Evolutionary conservation across 2,113 vertebrate genomes (phyloP).

Genomic region (Damaliscus lunatus): DNA sequence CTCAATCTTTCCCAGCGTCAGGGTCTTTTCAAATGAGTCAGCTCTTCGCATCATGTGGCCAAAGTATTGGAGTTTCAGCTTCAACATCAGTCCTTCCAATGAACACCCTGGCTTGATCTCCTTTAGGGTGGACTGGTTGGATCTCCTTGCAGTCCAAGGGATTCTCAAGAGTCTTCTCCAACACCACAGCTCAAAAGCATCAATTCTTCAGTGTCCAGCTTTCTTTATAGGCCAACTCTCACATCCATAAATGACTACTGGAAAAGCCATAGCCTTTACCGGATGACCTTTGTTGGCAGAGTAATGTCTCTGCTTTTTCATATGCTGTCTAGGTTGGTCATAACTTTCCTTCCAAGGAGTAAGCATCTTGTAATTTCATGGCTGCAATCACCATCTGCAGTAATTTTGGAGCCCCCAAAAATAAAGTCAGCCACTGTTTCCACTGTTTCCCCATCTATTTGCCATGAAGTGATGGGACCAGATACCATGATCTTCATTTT

Average conservation of each 20-base stretch:
- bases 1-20: neutral
- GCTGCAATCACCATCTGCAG: neutral
- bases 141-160: neutral
- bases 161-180: neutral
- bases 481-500: too few relatives aligned
- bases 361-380: neutral
- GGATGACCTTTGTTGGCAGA: too few relatives aligned
- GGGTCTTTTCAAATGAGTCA: neutral
- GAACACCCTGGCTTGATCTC: neutral
- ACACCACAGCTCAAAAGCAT: neutral
- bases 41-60: neutral
- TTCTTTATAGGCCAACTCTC: too few relatives aligned
- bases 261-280: too few relatives aligned
- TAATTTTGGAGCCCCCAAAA: accelerated
- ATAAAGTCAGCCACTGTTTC: too few relatives aligned
- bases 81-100: neutral
- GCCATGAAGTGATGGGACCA: too few relatives aligned
- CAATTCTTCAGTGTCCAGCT: accelerated
- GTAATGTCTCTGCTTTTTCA: too few relatives aligned
- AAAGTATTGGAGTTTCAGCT: neutral
- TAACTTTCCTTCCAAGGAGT: neutral
- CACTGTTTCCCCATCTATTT: too few relatives aligned
- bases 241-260: too few relatives aligned
- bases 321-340: neutral
- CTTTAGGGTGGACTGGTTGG: neutral